phyloP scores from a whole-genome alignment of 2,888 invertebrate species.

The Campopleginae sp. region DNA sequence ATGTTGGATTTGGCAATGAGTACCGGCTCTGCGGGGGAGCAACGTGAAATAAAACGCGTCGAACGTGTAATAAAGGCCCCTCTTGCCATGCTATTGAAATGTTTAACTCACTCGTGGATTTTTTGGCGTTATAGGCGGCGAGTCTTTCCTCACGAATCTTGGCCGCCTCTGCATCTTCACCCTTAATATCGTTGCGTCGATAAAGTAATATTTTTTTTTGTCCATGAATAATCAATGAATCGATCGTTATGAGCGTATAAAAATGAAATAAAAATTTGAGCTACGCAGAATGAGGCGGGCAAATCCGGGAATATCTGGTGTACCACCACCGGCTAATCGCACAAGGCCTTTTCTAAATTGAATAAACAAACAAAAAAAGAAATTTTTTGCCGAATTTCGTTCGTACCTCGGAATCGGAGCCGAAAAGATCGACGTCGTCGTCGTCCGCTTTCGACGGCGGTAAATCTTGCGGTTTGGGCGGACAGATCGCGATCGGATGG shows the following conservation, averaged over 20 bases:
- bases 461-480: slow-evolving; percentile 73
- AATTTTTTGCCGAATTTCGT: slow-evolving; percentile 42
- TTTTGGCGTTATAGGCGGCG: slow-evolving; percentile 95
- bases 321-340: too few species aligned
- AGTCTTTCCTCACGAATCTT: slow-evolving; percentile 93
- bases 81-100: slow-evolving; percentile 29
- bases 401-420: slow-evolving; percentile 90
- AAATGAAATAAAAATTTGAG: not conserved
- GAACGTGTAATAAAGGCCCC: not conserved
- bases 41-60: not conserved
- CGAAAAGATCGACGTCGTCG: slow-evolving; percentile 93
- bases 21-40: slow-evolving; percentile 88
- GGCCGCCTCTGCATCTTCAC: slow-evolving; percentile 90
- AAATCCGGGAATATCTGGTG: slow-evolving; percentile 81
- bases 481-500: slow-evolving; percentile 79
- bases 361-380: too few species aligned
- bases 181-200: too few species aligned
- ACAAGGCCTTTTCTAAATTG: too few species aligned
- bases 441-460: slow-evolving; percentile 85
- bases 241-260: not conserved
- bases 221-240: not conserved
- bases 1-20: slow-evolving; percentile 98
- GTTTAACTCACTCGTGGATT: slow-evolving; percentile 90
- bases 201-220: too few species aligned
- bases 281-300: too few species aligned